phyloP scores from a whole-genome alignment of 2,797 vertebrate genomes.

The Halcyon smyrnensis region DNA sequence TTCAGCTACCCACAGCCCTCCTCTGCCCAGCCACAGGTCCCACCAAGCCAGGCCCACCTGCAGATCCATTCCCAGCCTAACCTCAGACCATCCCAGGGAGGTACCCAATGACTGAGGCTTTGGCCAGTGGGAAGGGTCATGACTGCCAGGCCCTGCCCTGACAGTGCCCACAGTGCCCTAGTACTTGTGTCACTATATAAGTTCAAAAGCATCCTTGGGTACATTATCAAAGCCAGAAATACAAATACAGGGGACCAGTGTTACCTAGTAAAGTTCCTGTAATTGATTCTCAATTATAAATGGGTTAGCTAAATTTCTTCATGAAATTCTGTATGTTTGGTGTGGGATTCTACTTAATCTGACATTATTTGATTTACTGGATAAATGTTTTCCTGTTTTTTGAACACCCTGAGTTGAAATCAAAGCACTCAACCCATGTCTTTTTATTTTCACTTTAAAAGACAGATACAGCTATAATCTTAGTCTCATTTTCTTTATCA shows the following conservation, averaged over 20 bases:
- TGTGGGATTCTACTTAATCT: background rate
- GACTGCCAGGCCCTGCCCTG: no score
- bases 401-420: background rate
- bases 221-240: background rate
- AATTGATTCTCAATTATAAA: background rate
- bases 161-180: accelerated
- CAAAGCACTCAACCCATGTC: background rate
- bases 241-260: accelerated
- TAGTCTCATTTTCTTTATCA: slow-evolving; percentile 8
- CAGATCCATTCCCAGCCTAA: accelerated
- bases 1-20: background rate
- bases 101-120: no score
- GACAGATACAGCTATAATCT: background rate
- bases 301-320: background rate
- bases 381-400: background rate
- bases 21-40: background rate
- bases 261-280: background rate
- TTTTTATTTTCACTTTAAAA: background rate
- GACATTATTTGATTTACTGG: background rate
- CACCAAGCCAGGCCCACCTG: accelerated
- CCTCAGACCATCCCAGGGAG: accelerated
- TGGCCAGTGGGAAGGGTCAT: no score
- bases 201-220: background rate
- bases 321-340: background rate
- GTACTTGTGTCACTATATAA: background rate